Conservation (phyloP, 2,797 vertebrate species). For the Xiphorhynchus erythropygius region DNA sequence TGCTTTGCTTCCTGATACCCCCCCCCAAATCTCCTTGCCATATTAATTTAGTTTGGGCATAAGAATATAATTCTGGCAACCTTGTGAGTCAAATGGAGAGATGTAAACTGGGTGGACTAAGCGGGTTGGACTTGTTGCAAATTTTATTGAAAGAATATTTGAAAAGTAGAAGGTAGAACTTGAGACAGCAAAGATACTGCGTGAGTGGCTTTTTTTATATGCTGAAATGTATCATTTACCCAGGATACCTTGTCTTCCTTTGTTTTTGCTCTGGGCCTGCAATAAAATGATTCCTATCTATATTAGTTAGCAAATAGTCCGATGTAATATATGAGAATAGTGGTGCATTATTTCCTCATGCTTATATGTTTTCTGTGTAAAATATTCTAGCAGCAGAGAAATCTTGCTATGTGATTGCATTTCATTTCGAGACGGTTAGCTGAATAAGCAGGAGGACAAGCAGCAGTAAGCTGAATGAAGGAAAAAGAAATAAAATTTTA, state of each 20-base stretch:
- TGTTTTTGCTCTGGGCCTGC: slow-evolving; percentile 59
- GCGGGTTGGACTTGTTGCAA: neutral
- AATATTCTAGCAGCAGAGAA: slow-evolving; percentile 25
- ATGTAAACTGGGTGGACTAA: neutral
- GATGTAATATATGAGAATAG: neutral
- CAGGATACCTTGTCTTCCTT: slow-evolving; percentile 46
- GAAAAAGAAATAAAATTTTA: slow-evolving; percentile 57
- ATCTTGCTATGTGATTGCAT: slow-evolving; percentile 1
- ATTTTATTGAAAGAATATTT: neutral
- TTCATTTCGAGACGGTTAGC: slow-evolving; percentile 34
- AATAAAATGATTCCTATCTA: slow-evolving; percentile 56
- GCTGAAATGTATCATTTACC: slow-evolving; percentile 13
- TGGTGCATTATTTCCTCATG: slow-evolving; percentile 18
- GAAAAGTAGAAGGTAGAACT: neutral
- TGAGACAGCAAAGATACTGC: neutral
- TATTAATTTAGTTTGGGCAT: neutral
- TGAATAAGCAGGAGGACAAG: slow-evolving; percentile 58
- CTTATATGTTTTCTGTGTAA: slow-evolving; percentile 41
- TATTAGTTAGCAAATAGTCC: slow-evolving; percentile 36
- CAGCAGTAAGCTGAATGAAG: slow-evolving; percentile 48
- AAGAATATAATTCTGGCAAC: neutral
- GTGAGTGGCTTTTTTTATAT: neutral
- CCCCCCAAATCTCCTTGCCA: neutral
- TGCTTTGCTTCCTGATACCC: neutral
- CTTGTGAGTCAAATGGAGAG: neutral